These are phyloP conservation scores for Mactra quadrangularis DNA, from an alignment of 1,140 invertebrate species.

Conservation along the genomic window DNA sequence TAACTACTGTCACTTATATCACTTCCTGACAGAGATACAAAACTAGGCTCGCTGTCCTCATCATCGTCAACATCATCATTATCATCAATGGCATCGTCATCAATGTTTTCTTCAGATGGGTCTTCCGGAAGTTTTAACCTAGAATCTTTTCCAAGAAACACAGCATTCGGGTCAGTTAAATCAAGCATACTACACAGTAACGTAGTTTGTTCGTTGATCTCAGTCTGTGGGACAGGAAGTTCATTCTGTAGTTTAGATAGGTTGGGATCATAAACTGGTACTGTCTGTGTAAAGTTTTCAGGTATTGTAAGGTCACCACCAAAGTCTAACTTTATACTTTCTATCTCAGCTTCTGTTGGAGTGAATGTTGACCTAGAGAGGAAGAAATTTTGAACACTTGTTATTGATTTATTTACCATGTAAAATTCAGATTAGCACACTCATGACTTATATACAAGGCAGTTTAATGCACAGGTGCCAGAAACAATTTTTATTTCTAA, in stretches of 20 bases:
- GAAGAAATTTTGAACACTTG: too few relatives aligned
- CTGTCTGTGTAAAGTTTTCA: constrained; percentile 91
- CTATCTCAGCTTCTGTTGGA: constrained; percentile 90
- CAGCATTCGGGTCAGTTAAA: constrained; percentile 89
- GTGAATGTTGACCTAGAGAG: constrained; percentile 89
- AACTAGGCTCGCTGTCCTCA: constrained; percentile 65
- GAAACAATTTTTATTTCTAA: too few relatives aligned
- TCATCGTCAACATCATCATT: constrained; percentile 67
- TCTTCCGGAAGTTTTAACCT: constrained; percentile 49
- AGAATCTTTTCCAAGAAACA: constrained; percentile 77
- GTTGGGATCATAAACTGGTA: constrained; percentile 86
- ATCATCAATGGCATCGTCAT: constrained; percentile 63
- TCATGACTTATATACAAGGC: too few relatives aligned
- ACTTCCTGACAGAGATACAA: constrained; percentile 61
- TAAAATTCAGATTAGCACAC: too few relatives aligned
- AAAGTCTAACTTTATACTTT: constrained; percentile 88
- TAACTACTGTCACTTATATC: constrained; percentile 64
- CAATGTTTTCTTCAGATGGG: constrained; percentile 60
- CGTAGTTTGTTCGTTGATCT: constrained; percentile 91
- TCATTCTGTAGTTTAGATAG: constrained; percentile 73
- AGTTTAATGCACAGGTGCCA: too few relatives aligned
- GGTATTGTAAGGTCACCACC: constrained; percentile 88
- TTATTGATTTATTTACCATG: too few relatives aligned
- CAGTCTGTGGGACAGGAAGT: constrained; percentile 56
- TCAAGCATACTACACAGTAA: constrained; percentile 91